Percentiles rank a stretch among this genome's conserved stretches.
Evolutionary conservation across 2,888 invertebrate genomes (phyloP).

Genomic region (Eudiplozoon nipponicum): DNA sequence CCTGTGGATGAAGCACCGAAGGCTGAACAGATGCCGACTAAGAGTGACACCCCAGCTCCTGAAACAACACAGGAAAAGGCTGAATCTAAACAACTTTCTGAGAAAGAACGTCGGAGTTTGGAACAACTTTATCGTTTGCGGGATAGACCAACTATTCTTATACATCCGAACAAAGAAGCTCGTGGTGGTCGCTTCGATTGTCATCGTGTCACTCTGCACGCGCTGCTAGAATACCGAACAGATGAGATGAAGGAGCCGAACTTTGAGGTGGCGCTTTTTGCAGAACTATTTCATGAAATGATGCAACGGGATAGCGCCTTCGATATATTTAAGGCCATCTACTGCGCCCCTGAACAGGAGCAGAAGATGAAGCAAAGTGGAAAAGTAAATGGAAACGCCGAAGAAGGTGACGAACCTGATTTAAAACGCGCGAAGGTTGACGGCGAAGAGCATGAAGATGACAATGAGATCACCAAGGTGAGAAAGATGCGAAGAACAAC

Average conservation of each 20-base stretch:
- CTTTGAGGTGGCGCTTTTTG: slow-evolving; percentile 45
- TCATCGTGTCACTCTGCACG: slow-evolving; percentile 50
- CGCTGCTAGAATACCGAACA: slow-evolving; percentile 52
- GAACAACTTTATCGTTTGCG: slow-evolving; percentile 38
- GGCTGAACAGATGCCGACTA: too few relatives aligned
- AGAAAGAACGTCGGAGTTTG: slow-evolving; percentile 32
- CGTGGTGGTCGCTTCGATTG: slow-evolving; percentile 75
- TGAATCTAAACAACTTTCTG: slow-evolving; percentile 18
- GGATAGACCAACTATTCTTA: slow-evolving; percentile 42
- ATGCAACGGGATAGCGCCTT: slow-evolving; percentile 72
- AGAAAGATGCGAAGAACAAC: slow-evolving; percentile 29
- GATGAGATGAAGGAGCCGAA: slow-evolving; percentile 51
- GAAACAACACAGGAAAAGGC: slow-evolving; percentile 20
- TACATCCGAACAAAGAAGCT: slow-evolving; percentile 44
- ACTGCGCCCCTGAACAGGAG: slow-evolving; percentile 28
- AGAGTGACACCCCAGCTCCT: neutral
- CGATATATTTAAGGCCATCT: slow-evolving; percentile 47
- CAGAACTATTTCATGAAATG: slow-evolving; percentile 81
- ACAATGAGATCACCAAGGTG: slow-evolving; percentile 19
- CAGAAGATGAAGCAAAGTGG: too few relatives aligned
- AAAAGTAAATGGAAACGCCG: too few relatives aligned
- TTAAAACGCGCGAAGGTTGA: slow-evolving; percentile 1
- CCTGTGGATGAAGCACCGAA: too few relatives aligned
- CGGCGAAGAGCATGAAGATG: neutral
- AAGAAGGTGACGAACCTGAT: slow-evolving; percentile 5